phyloP scores from a whole-genome alignment of 2,797 vertebrate genomes.

The Eidolon dupreanum region DNA sequence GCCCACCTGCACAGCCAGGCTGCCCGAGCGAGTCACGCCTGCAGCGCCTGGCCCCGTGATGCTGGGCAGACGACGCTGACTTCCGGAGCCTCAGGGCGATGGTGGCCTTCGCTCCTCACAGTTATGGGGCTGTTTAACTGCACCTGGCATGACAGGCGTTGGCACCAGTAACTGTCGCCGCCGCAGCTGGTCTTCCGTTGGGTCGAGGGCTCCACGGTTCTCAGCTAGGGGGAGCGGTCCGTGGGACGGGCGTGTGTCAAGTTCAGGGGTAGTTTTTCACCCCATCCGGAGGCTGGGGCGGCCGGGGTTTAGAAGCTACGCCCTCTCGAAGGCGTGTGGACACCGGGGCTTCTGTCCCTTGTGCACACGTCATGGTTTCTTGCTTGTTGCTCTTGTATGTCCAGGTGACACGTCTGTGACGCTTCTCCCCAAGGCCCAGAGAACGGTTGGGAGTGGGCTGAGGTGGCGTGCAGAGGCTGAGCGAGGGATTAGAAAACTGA shows the following conservation, averaged over 20 bases:
- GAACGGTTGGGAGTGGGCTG: too few species aligned
- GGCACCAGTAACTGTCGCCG: too few species aligned
- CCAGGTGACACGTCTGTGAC: neutral
- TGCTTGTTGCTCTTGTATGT: neutral
- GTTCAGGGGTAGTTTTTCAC: accelerated
- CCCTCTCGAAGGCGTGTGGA: neutral
- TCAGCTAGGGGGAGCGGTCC: neutral
- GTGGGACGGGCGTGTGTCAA: accelerated
- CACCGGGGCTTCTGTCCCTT: accelerated
- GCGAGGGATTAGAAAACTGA: neutral
- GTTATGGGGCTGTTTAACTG: neutral
- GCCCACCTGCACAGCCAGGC: neutral
- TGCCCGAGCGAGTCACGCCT: neutral
- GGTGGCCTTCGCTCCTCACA: accelerated
- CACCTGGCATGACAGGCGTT: too few species aligned
- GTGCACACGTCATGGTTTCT: neutral
- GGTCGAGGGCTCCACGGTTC: neutral
- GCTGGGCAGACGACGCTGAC: neutral
- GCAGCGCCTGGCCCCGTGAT: neutral
- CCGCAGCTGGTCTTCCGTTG: accelerated
- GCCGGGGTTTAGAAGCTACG: neutral
- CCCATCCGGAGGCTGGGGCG: neutral
- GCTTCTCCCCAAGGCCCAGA: neutral
- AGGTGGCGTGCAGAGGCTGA: neutral
- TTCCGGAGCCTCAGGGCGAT: accelerated